phyloP scores from a whole-genome alignment of 2,888 invertebrate genomes.

The Eupithecia exiguata region DNA sequence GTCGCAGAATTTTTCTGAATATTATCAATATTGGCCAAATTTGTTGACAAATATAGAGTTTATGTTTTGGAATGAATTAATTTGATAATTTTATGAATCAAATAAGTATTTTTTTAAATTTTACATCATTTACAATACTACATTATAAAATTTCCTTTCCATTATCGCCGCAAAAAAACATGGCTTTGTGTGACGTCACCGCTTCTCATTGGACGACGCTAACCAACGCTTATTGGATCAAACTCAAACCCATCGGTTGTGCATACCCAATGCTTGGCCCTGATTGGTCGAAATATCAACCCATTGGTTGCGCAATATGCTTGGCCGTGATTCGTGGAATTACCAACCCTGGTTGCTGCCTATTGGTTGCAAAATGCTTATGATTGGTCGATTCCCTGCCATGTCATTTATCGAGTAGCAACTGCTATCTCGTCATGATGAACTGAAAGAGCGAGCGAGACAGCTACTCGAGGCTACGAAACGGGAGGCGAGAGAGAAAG shows the following conservation, averaged over 20 bases:
- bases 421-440: constrained; percentile 91
- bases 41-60: background rate
- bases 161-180: constrained; percentile 64
- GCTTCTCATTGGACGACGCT: constrained; percentile 58
- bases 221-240: constrained; percentile 56
- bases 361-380: background rate
- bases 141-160: constrained; percentile 56
- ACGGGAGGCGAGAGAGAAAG: constrained; percentile 84
- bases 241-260: constrained; percentile 34
- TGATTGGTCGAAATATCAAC: constrained; percentile 8
- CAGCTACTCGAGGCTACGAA: constrained; percentile 92
- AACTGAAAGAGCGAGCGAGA: constrained; percentile 92
- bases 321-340: constrained; percentile 18
- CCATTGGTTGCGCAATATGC: constrained; percentile 4
- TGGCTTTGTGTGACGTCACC: constrained; percentile 63
- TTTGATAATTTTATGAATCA: background rate
- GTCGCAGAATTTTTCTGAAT: background rate
- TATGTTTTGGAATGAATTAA: background rate
- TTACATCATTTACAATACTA: constrained; percentile 13
- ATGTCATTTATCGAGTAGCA: constrained; percentile 77
- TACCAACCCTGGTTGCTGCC: no score
- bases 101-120: background rate
- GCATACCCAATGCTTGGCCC: constrained; percentile 42
- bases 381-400: constrained; percentile 21
- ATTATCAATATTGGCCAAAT: background rate